phyloP scores from a whole-genome alignment of 2,888 invertebrate genomes.

The Crematogaster levior region DNA sequence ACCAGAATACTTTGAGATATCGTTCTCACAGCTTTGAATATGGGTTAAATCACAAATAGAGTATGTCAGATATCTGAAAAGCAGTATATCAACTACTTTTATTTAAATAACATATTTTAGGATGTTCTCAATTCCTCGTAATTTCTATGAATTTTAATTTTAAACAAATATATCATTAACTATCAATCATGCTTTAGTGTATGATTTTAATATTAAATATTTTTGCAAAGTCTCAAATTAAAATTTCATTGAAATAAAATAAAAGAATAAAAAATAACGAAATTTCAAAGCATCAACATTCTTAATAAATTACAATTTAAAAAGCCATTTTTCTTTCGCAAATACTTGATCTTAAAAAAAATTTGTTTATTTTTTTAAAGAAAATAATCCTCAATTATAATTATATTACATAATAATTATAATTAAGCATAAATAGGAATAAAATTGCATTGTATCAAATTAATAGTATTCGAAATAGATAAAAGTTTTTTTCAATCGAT shows the following conservation, averaged over 20 bases:
- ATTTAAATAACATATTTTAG: background rate
- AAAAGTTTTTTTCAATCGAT: background rate
- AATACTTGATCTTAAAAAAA: background rate
- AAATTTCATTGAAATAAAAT: no score
- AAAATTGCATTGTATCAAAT: background rate
- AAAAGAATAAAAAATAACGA: background rate
- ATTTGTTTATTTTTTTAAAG: background rate
- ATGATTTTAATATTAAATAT: background rate
- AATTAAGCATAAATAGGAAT: background rate
- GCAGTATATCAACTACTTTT: background rate
- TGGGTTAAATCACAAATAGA: background rate
- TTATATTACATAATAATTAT: no score
- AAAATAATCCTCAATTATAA: background rate
- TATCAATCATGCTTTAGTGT: background rate
- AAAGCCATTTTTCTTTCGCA: background rate
- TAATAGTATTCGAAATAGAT: background rate
- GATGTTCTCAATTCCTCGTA: background rate
- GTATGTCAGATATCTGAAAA: background rate
- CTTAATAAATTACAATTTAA: background rate
- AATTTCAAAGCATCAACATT: background rate
- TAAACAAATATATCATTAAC: background rate
- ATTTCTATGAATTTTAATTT: slow-evolving; percentile 1
- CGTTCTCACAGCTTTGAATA: background rate
- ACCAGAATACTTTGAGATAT: background rate
- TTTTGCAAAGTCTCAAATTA: no score